Base-by-base conservation (phyloP, 2,888 invertebrate genomes). In the Osmoderma eremita region DNA sequence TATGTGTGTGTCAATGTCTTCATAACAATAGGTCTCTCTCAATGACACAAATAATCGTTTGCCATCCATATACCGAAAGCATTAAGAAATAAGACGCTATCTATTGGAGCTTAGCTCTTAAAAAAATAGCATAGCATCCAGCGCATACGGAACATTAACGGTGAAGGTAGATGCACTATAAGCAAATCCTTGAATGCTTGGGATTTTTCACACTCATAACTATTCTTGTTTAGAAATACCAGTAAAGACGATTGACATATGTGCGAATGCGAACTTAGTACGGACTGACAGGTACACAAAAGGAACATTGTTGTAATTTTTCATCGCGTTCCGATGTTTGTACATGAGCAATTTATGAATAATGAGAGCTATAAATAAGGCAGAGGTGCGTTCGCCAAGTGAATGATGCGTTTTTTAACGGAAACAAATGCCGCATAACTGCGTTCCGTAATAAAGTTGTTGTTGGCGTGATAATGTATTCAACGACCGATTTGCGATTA, bases 341-440 rank as follows among this genome's bases (percentile, higher is more conserved):
- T 42, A 42, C 58, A 42, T 58, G 58, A 58, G 15, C 15, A 13
- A 15, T 45, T 45, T 15, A 18, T 18, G 13, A 45, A 45, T 17
- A 18, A 18, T 45, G 18, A 17, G 45, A 45, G 13, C 10, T 30
- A 30, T 30, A 30, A 36, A 53, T 53, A 53, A 17, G 12, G 36
- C 17, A 36, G 10, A 17, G 18, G n/a, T 18, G 38, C 38, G 38
- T 53, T 42, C 39, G 13, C 12, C 42, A 58, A 22, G 42, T 8
- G 42, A 58, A 42, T 58, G 42, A 58, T 42, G 42, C 24, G 13
- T 58, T 56, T 53, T 58, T 24, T 58, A 22, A 41, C n/a, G 58
- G 24, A 58, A 58, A 38, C 58, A 58, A 58, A 58, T 58, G 42
- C 24, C 42, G 24, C 45, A 58, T 58, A 58, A 10, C 24, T 42